Conservation (phyloP, 2,113 vertebrate genomes). For the Corydoras maculifer region DNA sequence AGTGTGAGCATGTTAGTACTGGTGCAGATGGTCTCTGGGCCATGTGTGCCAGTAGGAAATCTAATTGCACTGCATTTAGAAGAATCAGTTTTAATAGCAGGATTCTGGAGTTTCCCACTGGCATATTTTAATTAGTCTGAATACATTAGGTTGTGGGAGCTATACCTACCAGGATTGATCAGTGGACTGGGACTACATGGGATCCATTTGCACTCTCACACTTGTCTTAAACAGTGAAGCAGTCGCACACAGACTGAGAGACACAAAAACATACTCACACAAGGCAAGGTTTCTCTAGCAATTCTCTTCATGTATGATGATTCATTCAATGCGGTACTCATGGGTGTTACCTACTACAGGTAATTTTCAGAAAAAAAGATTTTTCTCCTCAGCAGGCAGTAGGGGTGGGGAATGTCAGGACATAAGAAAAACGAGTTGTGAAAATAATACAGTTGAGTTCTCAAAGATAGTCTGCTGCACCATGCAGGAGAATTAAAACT, state of each 20-base stretch:
- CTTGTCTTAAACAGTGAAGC: slow-evolving; percentile 27
- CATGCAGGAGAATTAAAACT: background rate
- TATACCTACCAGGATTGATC: slow-evolving; percentile 63
- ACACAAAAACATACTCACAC: slow-evolving; percentile 3
- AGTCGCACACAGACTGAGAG: background rate
- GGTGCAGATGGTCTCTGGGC: slow-evolving; percentile 43
- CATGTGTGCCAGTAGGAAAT: slow-evolving; percentile 45
- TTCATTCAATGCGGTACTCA: slow-evolving; percentile 3
- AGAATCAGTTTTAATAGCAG: slow-evolving; percentile 57
- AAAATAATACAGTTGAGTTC: slow-evolving; percentile 14
- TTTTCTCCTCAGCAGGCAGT: slow-evolving; percentile 9
- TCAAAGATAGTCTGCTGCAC: slow-evolving; percentile 11
- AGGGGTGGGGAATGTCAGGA: slow-evolving; percentile 7
- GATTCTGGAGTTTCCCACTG: slow-evolving; percentile 55
- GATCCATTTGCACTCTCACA: slow-evolving; percentile 44
- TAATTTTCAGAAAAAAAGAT: slow-evolving; percentile 6
- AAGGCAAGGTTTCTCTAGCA: background rate
- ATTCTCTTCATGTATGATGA: slow-evolving; percentile 20
- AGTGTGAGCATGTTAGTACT: slow-evolving; percentile 16
- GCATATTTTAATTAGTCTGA: slow-evolving; percentile 69
- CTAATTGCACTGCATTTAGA: slow-evolving; percentile 50
- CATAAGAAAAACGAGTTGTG: slow-evolving; percentile 9
- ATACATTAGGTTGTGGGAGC: slow-evolving; percentile 66
- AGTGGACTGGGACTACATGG: slow-evolving; percentile 55
- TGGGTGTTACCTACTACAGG: slow-evolving; percentile 6